phyloP scores from a whole-genome alignment of 2,113 vertebrate species.

The Cranoglanis bouderius region DNA sequence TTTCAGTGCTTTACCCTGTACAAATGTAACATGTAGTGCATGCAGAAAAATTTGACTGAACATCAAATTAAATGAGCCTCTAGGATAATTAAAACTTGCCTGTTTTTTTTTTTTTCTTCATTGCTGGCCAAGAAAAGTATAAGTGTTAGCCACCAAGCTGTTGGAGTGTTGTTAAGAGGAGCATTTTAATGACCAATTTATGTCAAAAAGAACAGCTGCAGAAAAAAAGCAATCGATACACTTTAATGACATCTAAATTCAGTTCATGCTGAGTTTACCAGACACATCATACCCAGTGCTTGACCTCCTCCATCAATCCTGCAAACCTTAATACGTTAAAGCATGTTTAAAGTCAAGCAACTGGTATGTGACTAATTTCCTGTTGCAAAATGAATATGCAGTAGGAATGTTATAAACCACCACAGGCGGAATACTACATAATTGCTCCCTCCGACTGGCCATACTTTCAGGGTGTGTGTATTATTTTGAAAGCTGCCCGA shows the following conservation, averaged over 20 bases:
- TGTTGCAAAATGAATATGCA: slow-evolving; percentile 27
- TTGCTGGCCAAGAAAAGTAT: slow-evolving; percentile 49
- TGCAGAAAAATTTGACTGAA: background rate
- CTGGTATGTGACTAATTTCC: background rate
- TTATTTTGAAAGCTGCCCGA: slow-evolving; percentile 74
- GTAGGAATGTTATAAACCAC: slow-evolving; percentile 34
- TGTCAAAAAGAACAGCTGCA: slow-evolving; percentile 65
- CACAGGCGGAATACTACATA: slow-evolving; percentile 52
- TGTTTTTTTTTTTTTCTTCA: slow-evolving; percentile 14
- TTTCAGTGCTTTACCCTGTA: background rate
- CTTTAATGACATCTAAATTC: slow-evolving; percentile 65
- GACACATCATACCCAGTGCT: slow-evolving; percentile 57
- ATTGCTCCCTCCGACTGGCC: slow-evolving; percentile 61
- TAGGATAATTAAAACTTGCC: slow-evolving; percentile 21
- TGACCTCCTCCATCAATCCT: slow-evolving; percentile 54
- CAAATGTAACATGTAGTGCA: background rate
- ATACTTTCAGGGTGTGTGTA: slow-evolving; percentile 62
- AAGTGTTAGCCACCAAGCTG: slow-evolving; percentile 57
- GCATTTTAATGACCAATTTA: slow-evolving; percentile 63
- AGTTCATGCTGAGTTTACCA: slow-evolving; percentile 67
- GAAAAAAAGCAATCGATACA: slow-evolving; percentile 67
- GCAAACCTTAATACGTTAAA: slow-evolving; percentile 62
- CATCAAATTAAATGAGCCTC: slow-evolving; percentile 6
- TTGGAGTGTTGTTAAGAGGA: slow-evolving; percentile 59
- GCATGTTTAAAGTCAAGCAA: slow-evolving; percentile 65